Base-by-base conservation (phyloP, 2,888 invertebrate species). In the Epiblema foenella region DNA sequence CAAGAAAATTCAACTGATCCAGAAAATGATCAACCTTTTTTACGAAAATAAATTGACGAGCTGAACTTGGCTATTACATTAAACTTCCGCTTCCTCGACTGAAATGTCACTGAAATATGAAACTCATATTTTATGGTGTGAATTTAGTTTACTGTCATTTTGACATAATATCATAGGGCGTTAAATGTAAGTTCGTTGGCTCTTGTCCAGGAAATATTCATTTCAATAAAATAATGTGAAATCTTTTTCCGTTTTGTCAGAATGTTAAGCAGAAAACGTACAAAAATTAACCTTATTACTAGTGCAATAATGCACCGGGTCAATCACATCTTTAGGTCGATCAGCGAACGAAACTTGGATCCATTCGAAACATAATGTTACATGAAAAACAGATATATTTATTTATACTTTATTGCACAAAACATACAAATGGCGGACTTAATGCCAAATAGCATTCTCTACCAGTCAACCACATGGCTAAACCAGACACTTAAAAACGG, bases 111-210 rank as follows among this genome's bases (percentile, higher is more conserved):
- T 29, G 24, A 37, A 59, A 60, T 46, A 29, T 10, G 3, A 29
- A n/a, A 42, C 12, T 42, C 17, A 29, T 29, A 29, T 18, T 20
- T 52, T 52, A 17, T 15, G 0, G 24, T 33, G 1, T 33, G 11
- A 51, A 51, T 12, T 49, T 18, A 51, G 7, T 62, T 29, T n/a
- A 42, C 18, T 24, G 9, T n/a, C 18, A 51, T 12, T 62, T 49
- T 51, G 17, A 51, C 33, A 33, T 49, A 49, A 33, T 29, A 29
- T 29, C 15, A 62, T 11, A n/a, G n/a, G n/a, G n/a, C n/a, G n/a
- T n/a, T n/a, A n/a, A n/a, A 51, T 33, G 12, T 10, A 33, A 17
- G 17, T 62, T 51, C 17, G 33, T 17, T 62, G 62, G 49, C 49
- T 51, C 49, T 29, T 3, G 33, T 18, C 51, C 51, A 62, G 46